Evolutionary conservation across 2,113 vertebrate genomes (phyloP), one percentile per base, ranked within the genome.

Genomic region (Xenopus tropicalis): DNA sequence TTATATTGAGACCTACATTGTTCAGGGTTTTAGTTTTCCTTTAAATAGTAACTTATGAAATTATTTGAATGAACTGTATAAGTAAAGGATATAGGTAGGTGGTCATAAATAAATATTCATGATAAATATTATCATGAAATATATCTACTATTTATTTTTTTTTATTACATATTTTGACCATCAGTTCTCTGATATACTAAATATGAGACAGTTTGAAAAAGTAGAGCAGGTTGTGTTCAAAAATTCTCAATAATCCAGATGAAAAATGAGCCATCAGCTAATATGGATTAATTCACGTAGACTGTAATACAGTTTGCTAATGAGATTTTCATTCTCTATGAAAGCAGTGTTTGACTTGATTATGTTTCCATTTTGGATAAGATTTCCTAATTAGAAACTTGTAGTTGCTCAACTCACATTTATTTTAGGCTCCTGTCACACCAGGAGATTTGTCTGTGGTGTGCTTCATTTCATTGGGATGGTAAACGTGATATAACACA

Each of bases 211-310:
- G 16, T 57, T 29, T 68, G 29, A 43, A 12, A 20, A 16, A 20
- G 4, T 29, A 37, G 5, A 20, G 11, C 51, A 37, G 22, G 7
- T 12, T 25, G 44, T 62, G 14, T 14, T 14, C 1, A 23, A 59
- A 46, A 74, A 59, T 19, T 58, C 42, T 57, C 58, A 74, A 67
- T 66, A 74, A 74, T 68, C 72, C 72, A 21, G 44, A 68, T 68
- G 72, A 74, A 52, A 68, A 74, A 74, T 74, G 72, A 74, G 72
- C 72, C 56, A 58, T 74, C 65, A 52, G 7, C 56, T 52, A 51
- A 67, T 61, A 74, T 74, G 72, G 72, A 74, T 74, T 74, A 74
- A 61, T 64, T 37, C 56, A 44, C 64, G 64, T 74, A 54, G 65
- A 74, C 65, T 51, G 72, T 73, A 66, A 74, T 61, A 24, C 54